phyloP scores from a whole-genome alignment of 2,888 invertebrate genomes.

The Melinopterus prodromus region DNA sequence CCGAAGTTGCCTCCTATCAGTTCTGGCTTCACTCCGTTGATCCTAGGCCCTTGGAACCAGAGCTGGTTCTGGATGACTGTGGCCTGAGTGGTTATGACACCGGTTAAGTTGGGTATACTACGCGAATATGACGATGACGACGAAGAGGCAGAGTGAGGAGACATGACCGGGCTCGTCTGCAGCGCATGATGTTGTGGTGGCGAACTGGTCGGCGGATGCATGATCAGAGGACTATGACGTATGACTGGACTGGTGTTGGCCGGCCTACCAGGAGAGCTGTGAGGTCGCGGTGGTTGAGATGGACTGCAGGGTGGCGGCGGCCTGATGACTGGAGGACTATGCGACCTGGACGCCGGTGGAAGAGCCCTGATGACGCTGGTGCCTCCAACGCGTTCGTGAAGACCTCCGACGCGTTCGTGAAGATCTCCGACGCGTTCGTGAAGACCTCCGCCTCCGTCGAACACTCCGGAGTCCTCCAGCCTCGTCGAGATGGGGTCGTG shows the following conservation, averaged over 20 bases:
- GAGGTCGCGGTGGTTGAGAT: conserved; percentile 57
- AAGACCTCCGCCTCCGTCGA: conserved; percentile 59
- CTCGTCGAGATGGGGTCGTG: conserved; percentile 58
- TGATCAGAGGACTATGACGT: conserved; percentile 54
- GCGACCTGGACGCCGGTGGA: conserved; percentile 55
- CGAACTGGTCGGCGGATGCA: conserved; percentile 45
- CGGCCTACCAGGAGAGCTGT: conserved; percentile 59
- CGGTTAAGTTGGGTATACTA: conserved; percentile 38
- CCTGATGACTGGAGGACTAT: conserved; percentile 54
- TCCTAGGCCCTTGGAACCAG: conserved; percentile 65
- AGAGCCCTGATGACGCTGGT: conserved; percentile 56
- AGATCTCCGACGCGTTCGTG: not conserved
- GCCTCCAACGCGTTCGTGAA: conserved; percentile 48
- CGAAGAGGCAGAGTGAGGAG: not conserved
- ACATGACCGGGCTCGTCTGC: conserved; percentile 32
- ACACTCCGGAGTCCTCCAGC: conserved; percentile 64
- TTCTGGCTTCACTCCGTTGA: conserved; percentile 83
- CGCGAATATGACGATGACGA: not conserved
- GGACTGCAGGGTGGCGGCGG: conserved; percentile 55
- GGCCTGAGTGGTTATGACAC: conserved; percentile 55
- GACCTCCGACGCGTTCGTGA: not conserved
- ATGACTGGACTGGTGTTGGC: conserved; percentile 57
- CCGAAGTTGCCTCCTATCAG: conserved; percentile 71
- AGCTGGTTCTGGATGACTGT: conserved; percentile 54
- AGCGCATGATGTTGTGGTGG: conserved; percentile 40